A percentile compares a stretch with the other conserved stretches of the same genome.
Conservation (phyloP, 2,797 vertebrate genomes). For the Fistularia commersonii region DNA sequence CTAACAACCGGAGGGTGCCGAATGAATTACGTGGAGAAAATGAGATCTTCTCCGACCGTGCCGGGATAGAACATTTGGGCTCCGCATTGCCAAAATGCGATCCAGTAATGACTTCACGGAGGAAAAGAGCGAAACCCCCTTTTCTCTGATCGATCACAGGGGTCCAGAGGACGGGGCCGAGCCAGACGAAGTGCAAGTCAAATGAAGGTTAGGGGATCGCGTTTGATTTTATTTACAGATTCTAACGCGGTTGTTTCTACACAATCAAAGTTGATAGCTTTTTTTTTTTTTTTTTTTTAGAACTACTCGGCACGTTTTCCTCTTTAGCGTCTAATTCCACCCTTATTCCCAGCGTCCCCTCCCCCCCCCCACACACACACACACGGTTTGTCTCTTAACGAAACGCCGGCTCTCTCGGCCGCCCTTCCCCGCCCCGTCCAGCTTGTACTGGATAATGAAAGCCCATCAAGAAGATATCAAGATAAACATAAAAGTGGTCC, state of each 20-base stretch:
- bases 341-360: constrained; percentile 1
- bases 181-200: constrained; percentile 10
- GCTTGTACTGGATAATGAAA: constrained; percentile 60
- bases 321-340: too few relatives aligned
- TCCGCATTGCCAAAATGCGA: constrained; percentile 5
- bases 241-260: too few relatives aligned
- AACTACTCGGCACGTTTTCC: too few relatives aligned
- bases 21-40: constrained; percentile 34
- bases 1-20: constrained; percentile 38
- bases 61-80: too few relatives aligned
- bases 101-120: constrained; percentile 19
- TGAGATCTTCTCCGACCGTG: constrained; percentile 14
- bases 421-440: constrained; percentile 24
- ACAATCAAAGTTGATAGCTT: too few relatives aligned
- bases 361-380: constrained; percentile 8
- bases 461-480: constrained; percentile 71
- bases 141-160: neutral
- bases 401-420: neutral
- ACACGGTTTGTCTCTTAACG: too few relatives aligned
- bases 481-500: constrained; percentile 73
- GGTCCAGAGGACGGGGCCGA: constrained; percentile 5
- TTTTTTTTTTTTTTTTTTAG: too few relatives aligned
- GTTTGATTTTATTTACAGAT: neutral
- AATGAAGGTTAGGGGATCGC: constrained; percentile 18
- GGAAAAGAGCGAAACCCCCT: neutral